Conservation (phyloP, 2,888 invertebrate species). For the Abrostola tripartita region DNA sequence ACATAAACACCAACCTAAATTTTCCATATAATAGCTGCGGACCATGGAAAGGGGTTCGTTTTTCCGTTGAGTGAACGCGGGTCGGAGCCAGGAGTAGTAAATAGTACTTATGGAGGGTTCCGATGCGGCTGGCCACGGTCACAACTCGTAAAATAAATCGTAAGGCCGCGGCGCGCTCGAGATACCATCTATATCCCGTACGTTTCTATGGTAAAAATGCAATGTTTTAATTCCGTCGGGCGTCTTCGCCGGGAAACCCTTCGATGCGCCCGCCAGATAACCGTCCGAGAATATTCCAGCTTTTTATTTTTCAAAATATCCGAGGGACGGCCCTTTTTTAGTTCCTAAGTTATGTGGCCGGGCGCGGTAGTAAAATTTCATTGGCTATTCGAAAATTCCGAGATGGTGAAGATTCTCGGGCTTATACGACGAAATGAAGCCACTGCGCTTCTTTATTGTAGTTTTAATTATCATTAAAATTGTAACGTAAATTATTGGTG, state of each 20-base stretch:
- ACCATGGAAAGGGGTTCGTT: constrained; percentile 23
- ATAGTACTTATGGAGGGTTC: constrained; percentile 34
- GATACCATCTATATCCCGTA: constrained; percentile 68
- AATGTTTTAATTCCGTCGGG: constrained; percentile 84
- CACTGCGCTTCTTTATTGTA: constrained; percentile 60
- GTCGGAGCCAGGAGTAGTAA: constrained; percentile 24
- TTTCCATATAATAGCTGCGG: constrained; percentile 30
- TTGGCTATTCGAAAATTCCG: constrained; percentile 66
- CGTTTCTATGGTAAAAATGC: constrained; percentile 72
- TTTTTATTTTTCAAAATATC: constrained; percentile 59
- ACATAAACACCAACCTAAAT: constrained; percentile 37
- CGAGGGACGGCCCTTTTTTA: constrained; percentile 60
- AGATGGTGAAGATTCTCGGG: constrained; percentile 61
- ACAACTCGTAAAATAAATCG: constrained; percentile 71
- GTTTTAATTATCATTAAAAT: constrained; percentile 46
- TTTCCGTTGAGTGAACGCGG: constrained; percentile 43
- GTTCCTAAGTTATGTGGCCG: constrained; percentile 70
- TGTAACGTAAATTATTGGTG: constrained; percentile 42
- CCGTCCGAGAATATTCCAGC: constrained; percentile 58
- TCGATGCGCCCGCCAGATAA: constrained; percentile 68
- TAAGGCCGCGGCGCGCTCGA: constrained; percentile 42
- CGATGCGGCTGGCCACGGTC: constrained; percentile 18
- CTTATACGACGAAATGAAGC: constrained; percentile 68
- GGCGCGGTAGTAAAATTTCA: constrained; percentile 74
- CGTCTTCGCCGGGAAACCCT: constrained; percentile 68